Evolutionary conservation across 2,888 invertebrate genomes (phyloP).

Genomic region (Spicauda simplicius): DNA sequence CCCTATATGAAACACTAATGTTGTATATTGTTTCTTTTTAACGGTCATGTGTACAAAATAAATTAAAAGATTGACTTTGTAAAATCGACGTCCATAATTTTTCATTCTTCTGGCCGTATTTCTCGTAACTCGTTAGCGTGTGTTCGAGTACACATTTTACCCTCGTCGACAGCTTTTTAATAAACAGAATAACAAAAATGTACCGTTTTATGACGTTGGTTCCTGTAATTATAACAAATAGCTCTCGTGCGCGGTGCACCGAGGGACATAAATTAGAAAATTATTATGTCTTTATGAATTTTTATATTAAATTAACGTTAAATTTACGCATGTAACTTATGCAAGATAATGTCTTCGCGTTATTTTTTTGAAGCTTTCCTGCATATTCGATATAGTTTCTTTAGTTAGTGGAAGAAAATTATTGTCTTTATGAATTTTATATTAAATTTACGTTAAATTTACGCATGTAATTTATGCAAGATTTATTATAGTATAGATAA

Average conservation of each 20-base stretch:
- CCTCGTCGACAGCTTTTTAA: constrained; percentile 18
- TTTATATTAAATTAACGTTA: background rate
- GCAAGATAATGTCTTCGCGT: background rate
- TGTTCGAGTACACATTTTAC: background rate
- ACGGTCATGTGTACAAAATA: background rate
- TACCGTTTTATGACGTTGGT: constrained; percentile 3
- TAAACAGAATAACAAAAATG: constrained; percentile 15
- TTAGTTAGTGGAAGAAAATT: too few species aligned
- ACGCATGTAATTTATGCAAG: background rate
- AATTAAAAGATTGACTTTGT: constrained; percentile 1
- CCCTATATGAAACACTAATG: too few species aligned
- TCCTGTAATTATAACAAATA: constrained; percentile 4
- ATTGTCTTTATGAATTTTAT: constrained; percentile 3
- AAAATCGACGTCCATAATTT: constrained; percentile 6
- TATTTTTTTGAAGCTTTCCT: too few species aligned
- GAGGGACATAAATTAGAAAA: background rate
- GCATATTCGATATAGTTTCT: too few species aligned
- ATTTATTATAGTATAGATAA: too few species aligned
- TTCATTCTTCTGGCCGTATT: constrained; percentile 5
- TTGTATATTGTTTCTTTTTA: too few species aligned
- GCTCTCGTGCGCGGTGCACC: background rate
- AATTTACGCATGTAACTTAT: background rate
- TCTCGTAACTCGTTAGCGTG: constrained; percentile 12
- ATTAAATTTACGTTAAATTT: background rate
- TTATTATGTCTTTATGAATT: constrained; percentile 2